These are phyloP conservation scores for Neomicropteryx cornuta DNA, from an alignment of 1,140 invertebrate species.

Conservation along the genomic window DNA sequence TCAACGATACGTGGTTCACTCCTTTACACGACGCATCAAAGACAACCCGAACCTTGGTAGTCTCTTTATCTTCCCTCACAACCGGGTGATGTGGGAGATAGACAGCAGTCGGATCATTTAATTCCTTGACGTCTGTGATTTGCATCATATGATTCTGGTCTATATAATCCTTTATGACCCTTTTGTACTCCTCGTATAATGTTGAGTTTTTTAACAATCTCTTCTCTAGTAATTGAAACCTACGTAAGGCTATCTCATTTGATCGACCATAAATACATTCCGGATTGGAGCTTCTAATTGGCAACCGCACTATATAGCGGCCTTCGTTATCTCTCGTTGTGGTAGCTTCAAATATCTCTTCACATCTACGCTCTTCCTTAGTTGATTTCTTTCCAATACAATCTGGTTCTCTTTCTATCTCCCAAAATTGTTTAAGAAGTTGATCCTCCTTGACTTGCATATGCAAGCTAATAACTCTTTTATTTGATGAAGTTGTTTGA, in stretches of 20 bases:
- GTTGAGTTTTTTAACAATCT: constrained; percentile 14
- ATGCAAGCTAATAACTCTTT: constrained; percentile 11
- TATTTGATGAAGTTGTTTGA: constrained; percentile 1
- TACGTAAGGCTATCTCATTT: constrained; percentile 7
- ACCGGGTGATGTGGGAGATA: constrained; percentile 23
- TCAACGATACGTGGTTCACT: constrained; percentile 23
- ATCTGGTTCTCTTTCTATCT: constrained; percentile 14
- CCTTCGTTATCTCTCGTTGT: constrained; percentile 13
- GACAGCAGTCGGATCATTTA: constrained; percentile 9
- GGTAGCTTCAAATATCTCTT: constrained; percentile 14
- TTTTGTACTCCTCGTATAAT: constrained; percentile 18
- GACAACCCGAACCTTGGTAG: constrained; percentile 20
- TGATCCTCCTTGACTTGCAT: constrained; percentile 11
- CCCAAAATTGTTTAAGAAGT: constrained; percentile 17
- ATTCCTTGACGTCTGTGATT: constrained; percentile 11
- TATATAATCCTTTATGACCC: constrained; percentile 25
- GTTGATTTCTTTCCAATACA: constrained; percentile 7
- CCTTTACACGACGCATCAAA: constrained; percentile 25
- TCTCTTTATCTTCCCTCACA: constrained; percentile 18
- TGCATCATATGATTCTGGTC: constrained; percentile 19
- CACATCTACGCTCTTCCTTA: constrained; percentile 15
- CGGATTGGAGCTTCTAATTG: constrained; percentile 13
- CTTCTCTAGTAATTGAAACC: constrained; percentile 15
- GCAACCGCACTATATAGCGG: constrained; percentile 20
- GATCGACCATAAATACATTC: constrained; percentile 13